Evolutionary conservation across 2,888 invertebrate species (phyloP).

Genomic region (Cephus nigrinus): DNA sequence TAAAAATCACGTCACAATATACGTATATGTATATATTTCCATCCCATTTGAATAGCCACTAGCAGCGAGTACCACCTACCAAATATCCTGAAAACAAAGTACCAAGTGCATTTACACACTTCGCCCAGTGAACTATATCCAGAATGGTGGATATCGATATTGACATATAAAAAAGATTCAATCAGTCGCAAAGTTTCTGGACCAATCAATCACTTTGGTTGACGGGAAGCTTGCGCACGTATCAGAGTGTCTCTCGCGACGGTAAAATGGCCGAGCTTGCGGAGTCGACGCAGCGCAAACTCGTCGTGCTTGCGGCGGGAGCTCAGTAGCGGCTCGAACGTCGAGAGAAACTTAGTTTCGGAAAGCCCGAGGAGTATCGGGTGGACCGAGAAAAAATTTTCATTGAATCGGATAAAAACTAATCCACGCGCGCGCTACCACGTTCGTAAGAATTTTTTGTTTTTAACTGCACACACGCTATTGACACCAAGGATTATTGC

Average conservation of each 20-base stretch:
- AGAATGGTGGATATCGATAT: constrained; percentile 49
- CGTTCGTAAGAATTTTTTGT: constrained; percentile 5
- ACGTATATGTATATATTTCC: too few species aligned
- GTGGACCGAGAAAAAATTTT: constrained; percentile 2
- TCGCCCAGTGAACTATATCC: background rate
- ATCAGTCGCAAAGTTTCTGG: constrained; percentile 64
- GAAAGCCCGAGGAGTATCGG: constrained; percentile 35
- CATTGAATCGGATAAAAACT: constrained; percentile 6
- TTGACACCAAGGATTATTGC: background rate
- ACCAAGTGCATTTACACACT: too few species aligned
- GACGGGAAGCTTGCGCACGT: constrained; percentile 42
- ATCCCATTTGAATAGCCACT: too few species aligned
- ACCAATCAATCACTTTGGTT: constrained; percentile 61
- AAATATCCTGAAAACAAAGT: too few species aligned
- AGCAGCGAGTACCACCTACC: too few species aligned
- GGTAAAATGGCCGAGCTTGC: constrained; percentile 37
- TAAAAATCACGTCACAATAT: too few species aligned
- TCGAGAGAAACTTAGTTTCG: constrained; percentile 43
- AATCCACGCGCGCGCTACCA: constrained; percentile 10
- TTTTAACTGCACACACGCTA: background rate
- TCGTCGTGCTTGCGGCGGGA: constrained; percentile 61
- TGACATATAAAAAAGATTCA: constrained; percentile 64
- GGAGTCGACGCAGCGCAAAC: constrained; percentile 65
- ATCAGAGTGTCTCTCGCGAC: constrained; percentile 32
- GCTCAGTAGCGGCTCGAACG: constrained; percentile 65